These are phyloP conservation scores for Simalia tracyae DNA, from an alignment of 2,797 vertebrate species.

Conservation along the genomic window DNA sequence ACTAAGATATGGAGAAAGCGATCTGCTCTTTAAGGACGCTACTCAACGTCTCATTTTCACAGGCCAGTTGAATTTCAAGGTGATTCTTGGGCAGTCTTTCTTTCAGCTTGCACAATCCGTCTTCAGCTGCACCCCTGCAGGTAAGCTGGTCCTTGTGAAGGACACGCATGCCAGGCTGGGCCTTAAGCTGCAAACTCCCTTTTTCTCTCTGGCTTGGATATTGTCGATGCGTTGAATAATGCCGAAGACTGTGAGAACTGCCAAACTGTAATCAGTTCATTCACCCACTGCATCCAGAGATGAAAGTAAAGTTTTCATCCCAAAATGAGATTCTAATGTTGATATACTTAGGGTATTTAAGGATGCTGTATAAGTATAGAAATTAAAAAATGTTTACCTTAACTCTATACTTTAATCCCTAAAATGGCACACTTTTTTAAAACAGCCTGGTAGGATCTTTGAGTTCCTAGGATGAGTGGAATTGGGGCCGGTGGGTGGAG, in stretches of 20 bases:
- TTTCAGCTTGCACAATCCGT: conserved; percentile 75
- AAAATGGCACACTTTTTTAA: background rate
- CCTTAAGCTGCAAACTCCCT: background rate
- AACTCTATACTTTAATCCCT: background rate
- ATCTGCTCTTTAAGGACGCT: conserved; percentile 88
- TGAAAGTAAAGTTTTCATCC: background rate
- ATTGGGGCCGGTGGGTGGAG: too few species aligned
- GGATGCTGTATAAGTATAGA: background rate
- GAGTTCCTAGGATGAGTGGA: background rate
- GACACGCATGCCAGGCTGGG: background rate
- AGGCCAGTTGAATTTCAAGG: conserved; percentile 77
- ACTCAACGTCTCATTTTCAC: conserved; percentile 81
- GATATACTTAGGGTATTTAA: background rate
- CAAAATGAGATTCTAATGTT: background rate
- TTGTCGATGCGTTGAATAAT: background rate
- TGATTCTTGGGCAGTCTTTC: conserved; percentile 83
- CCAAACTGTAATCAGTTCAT: background rate
- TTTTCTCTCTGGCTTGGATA: background rate
- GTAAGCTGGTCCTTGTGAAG: conserved; percentile 62
- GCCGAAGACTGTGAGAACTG: background rate
- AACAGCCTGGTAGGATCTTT: background rate
- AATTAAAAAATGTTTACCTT: background rate
- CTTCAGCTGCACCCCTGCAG: conserved; percentile 86
- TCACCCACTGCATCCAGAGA: background rate
- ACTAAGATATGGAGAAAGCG: conserved; percentile 81